Evolutionary conservation across 2,888 invertebrate genomes (phyloP).

Genomic region (Drosophila tripunctata): DNA sequence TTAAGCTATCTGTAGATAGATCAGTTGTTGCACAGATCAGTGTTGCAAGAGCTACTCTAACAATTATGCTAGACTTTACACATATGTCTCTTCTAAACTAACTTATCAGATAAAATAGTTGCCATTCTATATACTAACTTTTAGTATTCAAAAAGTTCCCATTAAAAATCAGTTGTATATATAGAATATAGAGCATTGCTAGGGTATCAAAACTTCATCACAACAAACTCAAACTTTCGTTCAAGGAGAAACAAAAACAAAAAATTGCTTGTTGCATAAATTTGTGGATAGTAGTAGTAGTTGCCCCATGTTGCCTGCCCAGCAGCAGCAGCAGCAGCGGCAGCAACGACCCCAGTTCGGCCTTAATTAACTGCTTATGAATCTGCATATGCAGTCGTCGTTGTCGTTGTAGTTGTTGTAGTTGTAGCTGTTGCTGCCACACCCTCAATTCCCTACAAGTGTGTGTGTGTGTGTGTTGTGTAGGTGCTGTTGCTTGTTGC

Average conservation of each 20-base stretch:
- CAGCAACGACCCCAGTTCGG: constrained; percentile 58
- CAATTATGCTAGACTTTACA: too few relatives aligned
- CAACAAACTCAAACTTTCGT: not conserved
- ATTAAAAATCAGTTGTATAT: too few relatives aligned
- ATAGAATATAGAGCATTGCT: too few relatives aligned
- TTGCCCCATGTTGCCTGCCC: constrained; percentile 34
- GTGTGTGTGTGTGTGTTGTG: constrained; percentile 42
- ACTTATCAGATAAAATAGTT: too few relatives aligned
- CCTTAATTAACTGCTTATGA: constrained; percentile 81
- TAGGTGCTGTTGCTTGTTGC: constrained; percentile 70
- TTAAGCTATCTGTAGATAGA: too few relatives aligned
- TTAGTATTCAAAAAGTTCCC: too few relatives aligned
- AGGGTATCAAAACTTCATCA: too few relatives aligned
- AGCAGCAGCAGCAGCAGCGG: constrained; percentile 1
- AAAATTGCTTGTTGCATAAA: constrained; percentile 37
- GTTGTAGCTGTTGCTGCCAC: constrained; percentile 15
- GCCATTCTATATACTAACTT: too few relatives aligned
- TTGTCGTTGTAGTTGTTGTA: constrained; percentile 16
- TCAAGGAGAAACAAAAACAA: not conserved
- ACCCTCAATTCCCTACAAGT: constrained; percentile 15
- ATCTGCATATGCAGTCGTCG: constrained; percentile 72
- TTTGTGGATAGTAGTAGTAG: constrained; percentile 13
- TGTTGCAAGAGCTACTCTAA: too few relatives aligned
- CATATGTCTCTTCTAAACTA: too few relatives aligned
- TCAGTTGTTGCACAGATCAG: too few relatives aligned